Conservation (phyloP, 2,888 invertebrate species). For the Diabrotica balteata region DNA sequence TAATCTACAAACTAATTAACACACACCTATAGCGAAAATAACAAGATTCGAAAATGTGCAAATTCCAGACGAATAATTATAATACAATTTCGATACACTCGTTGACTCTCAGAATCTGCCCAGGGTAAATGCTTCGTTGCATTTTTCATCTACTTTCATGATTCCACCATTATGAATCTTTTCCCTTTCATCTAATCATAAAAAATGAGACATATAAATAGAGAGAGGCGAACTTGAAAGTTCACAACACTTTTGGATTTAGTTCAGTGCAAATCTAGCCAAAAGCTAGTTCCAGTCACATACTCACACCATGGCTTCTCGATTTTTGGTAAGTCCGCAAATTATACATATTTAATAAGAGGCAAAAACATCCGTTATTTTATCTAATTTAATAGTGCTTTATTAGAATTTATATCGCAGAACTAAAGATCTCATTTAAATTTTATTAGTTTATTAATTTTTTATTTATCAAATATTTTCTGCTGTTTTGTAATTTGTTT, state of each 20-base stretch:
- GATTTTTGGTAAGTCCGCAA: constrained; percentile 43
- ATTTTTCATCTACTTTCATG: constrained; percentile 49
- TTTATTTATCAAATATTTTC: no score
- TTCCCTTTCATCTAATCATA: constrained; percentile 46
- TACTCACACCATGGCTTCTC: constrained; percentile 45
- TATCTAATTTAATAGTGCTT: no score
- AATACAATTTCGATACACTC: constrained; percentile 7
- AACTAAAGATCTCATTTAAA: no score
- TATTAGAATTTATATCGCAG: no score
- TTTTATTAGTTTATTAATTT: no score
- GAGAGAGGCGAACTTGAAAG: constrained; percentile 43
- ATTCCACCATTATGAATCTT: constrained; percentile 45
- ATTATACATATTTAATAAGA: no score
- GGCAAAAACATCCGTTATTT: no score
- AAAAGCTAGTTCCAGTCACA: constrained; percentile 43
- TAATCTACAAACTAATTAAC: no score
- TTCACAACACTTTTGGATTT: constrained; percentile 50
- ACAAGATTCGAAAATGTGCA: neutral
- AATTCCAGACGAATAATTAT: neutral
- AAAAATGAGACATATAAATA: constrained; percentile 51
- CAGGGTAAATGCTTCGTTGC: constrained; percentile 45
- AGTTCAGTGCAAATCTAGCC: constrained; percentile 50
- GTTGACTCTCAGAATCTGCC: constrained; percentile 16
- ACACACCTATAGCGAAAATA: no score
- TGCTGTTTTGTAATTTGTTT: no score